phyloP scores from a whole-genome alignment of 2,797 vertebrate genomes.

The Sus cebifrons region DNA sequence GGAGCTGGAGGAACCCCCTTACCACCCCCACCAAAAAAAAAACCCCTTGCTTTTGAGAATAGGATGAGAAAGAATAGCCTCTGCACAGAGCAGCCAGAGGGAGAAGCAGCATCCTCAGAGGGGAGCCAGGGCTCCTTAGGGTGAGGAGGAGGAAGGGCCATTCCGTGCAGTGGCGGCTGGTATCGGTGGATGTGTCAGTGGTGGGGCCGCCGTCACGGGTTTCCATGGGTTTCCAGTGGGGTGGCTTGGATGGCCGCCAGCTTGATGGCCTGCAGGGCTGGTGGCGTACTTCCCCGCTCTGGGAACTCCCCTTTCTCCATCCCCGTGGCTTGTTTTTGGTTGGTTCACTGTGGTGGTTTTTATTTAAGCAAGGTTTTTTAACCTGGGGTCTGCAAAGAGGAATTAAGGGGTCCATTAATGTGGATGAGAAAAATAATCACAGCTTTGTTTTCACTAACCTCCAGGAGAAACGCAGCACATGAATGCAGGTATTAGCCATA shows the following conservation, averaged over 20 bases:
- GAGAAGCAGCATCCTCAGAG: background rate
- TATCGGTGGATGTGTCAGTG: background rate
- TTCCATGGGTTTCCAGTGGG: background rate
- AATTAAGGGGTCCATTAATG: slow-evolving; percentile 14
- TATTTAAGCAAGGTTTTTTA: slow-evolving; percentile 11
- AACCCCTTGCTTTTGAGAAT: background rate
- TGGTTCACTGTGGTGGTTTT: slow-evolving; percentile 14
- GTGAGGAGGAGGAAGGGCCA: background rate
- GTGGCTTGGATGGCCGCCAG: background rate
- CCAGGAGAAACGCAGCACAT: background rate
- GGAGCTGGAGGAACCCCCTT: background rate
- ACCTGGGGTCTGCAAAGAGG: background rate
- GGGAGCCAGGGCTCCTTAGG: background rate
- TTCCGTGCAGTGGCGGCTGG: background rate
- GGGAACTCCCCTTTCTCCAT: background rate
- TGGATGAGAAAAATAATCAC: background rate
- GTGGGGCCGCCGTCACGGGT: background rate
- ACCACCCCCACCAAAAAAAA: no score
- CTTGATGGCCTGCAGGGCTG: background rate
- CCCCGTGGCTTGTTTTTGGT: background rate
- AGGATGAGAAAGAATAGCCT: background rate
- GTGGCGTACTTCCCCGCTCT: background rate
- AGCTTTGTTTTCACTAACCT: slow-evolving; percentile 31
- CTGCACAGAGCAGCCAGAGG: background rate
- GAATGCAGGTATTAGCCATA: background rate